Conservation (phyloP, 2,797 vertebrate species). For the Crypturellus tataupa region DNA sequence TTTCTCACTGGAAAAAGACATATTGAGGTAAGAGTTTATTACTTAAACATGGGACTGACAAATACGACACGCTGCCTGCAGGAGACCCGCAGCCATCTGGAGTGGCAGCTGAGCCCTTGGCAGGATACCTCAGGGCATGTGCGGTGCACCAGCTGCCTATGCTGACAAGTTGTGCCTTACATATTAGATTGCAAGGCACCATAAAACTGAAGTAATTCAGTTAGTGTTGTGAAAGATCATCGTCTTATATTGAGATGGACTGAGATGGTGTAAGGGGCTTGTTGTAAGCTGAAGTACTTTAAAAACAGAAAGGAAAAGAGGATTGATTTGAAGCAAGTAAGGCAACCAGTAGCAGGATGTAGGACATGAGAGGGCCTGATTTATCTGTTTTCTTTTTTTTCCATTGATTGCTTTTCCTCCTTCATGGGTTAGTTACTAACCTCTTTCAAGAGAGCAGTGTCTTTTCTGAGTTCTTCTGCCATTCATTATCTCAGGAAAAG, state of each 20-base stretch:
- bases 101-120: constrained; percentile 57
- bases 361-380: neutral
- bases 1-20: constrained; percentile 36
- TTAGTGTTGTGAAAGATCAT: neutral
- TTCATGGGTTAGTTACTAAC: neutral
- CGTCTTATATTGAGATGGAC: neutral
- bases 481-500: constrained; percentile 31
- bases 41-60: constrained; percentile 38
- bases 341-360: neutral
- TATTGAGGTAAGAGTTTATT: constrained; percentile 45
- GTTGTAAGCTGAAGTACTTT: neutral
- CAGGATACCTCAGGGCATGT: neutral
- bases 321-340: neutral
- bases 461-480: constrained; percentile 15
- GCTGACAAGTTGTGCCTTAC: neutral
- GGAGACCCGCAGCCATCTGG: constrained; percentile 42
- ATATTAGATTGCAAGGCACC: neutral
- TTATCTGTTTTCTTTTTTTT: constrained; percentile 1
- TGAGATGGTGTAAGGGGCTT: neutral
- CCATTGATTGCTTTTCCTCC: neutral
- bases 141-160: neutral
- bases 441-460: neutral
- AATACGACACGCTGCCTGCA: constrained; percentile 8
- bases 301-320: neutral
- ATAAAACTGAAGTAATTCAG: neutral